Evolutionary conservation across 2,888 invertebrate species (phyloP), one percentile per base, ranked within the genome.

Genomic region (Dendrolimus houi): DNA sequence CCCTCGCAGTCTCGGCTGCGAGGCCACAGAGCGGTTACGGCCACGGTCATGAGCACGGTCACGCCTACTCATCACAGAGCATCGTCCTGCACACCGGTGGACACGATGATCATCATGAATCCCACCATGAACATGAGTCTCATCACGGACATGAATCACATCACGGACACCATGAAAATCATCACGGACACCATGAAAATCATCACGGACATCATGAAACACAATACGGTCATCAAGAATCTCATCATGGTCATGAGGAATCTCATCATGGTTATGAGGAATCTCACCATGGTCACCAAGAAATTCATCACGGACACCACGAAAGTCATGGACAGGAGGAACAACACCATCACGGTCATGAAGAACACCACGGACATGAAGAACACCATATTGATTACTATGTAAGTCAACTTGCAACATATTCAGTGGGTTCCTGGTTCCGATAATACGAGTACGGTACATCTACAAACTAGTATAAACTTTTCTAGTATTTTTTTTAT

Each of bases 31-130:
- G 63, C 52, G 63, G 57, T n/a, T 60, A 75, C 74, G 63, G 77
- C 74, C 56, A 64, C 76, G 56, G 75, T 71, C 55, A 74, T 69
- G 59, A 83, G 76, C 54, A 89, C 80, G 56, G 70, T 75, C 55
- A 77, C 78, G 66, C 64, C 1, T 66, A 61, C 60, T 69, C 68
- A 2, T 71, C 71, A 3, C 68, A 71, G 58, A 65, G 63, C 62
- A 65, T 74, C 56, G 63, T 64, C 8, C 63, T 65, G 7, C 56
- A 57, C 41, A 62, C 65, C 29, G 60, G 60, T 8, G 61, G 58
- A 7, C 63, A 64, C 41, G 62, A 59, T 8, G 60, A 62, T 47
- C 58, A 66, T 54, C 59, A 64, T 54, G 67, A 67, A 56, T 29
- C 29, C 29, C 64, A 67, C 56, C 66, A 67, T 29, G 68, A 67